Conservation (phyloP, 2,888 invertebrate species). For the Fissipunctia ypsillon region DNA sequence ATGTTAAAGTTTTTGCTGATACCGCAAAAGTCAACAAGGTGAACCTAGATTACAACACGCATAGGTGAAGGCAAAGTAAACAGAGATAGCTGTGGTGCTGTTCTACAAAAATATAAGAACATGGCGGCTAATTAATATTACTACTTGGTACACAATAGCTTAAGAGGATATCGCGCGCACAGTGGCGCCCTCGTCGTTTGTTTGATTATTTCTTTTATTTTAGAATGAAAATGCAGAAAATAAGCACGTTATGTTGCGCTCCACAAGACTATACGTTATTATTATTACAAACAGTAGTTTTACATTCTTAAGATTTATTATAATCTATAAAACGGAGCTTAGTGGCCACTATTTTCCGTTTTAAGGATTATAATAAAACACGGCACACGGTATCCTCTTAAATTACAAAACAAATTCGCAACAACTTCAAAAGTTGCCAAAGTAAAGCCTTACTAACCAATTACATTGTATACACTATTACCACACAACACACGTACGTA, state of each 20-base stretch:
- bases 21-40: constrained; percentile 6
- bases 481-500: constrained; percentile 41
- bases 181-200: too few species aligned
- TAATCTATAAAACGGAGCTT: too few species aligned
- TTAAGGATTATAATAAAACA: too few species aligned
- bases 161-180: too few species aligned
- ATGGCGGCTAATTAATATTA: not conserved
- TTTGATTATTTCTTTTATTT: too few species aligned
- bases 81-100: constrained; percentile 1
- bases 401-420: constrained; percentile 31
- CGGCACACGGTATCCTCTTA: too few species aligned
- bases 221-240: too few species aligned
- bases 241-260: too few species aligned
- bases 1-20: not conserved
- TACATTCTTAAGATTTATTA: too few species aligned
- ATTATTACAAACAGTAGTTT: too few species aligned
- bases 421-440: constrained; percentile 26
- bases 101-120: not conserved
- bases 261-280: too few species aligned
- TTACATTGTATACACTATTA: constrained; percentile 40
- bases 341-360: too few species aligned
- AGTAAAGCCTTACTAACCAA: constrained; percentile 22
- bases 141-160: constrained; percentile 3
- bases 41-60: constrained; percentile 2
- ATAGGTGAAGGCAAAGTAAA: not conserved